Evolutionary conservation across 2,113 vertebrate species (phyloP), one percentile per base, ranked within the genome.

Genomic region (Rhagologus leucostigma): DNA sequence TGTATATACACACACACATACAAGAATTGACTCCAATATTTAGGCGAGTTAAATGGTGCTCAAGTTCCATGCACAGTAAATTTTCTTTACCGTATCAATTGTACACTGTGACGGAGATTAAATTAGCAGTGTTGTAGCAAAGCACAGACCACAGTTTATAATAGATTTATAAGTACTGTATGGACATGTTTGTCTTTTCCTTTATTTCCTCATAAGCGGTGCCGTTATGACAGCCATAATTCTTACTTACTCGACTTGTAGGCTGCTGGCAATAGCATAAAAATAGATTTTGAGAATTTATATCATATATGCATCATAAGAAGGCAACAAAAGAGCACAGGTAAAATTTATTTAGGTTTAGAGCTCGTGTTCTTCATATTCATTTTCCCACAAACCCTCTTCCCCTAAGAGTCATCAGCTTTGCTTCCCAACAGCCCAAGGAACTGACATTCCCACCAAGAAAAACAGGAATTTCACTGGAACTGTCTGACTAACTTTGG

Each of bases 201-300:
- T 92, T 94, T 95, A 96, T 95, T 95, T 96, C 85, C 94, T 97
- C 95, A 55, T 98, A 98, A 98, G 97, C 39, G 63, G 97, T 97
- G 97, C 96, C 65, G 96, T 98, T 98, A 98, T 80, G 92, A 93
- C 23, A 55, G 96, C 93, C 79, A 97, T 98, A 98, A 98, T 89
- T 98, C 98, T 98, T 98, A 96, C 96, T 98, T 97, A 96, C 95
- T 97, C 32, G 32, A 97, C 96, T 97, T 95, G 94, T 80, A 96
- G 97, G 96, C 97, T 97, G 97, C 98, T 98, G 96, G 98, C 97
- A 96, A 96, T 63, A 75, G 96, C 96, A 96, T 92, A 97, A 92
- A 98, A 98, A 98, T 96, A 98, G 98, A 98, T 98, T 98, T 97
- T 93, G 96, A 98, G 97, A 98, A 98, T 98, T 98, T 98, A 98